A percentile compares a stretch with the other conserved stretches of the same genome.
Conservation (phyloP, 2,888 invertebrate species). For the Catocala fraxini region DNA sequence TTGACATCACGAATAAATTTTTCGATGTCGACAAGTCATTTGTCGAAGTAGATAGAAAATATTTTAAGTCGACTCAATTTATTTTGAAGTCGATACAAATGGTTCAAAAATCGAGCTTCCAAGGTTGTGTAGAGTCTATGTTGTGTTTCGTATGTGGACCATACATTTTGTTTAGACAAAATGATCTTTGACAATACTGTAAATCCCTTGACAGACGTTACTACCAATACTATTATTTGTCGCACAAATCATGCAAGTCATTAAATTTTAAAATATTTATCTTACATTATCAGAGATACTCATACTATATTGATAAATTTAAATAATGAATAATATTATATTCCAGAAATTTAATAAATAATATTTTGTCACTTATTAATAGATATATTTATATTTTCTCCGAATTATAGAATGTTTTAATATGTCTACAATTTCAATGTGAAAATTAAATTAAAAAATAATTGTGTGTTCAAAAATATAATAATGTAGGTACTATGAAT, state of each 20-base stretch:
- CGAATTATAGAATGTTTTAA: conserved; percentile 73
- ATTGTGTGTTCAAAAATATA: conserved; percentile 77
- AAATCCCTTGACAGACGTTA: conserved; percentile 77
- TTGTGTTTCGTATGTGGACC: conserved; percentile 68
- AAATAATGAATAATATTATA: conserved; percentile 70
- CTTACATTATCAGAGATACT: conserved; percentile 64
- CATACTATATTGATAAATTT: conserved; percentile 63
- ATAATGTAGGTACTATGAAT: conserved; percentile 70
- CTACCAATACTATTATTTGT: conserved; percentile 63
- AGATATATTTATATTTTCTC: conserved; percentile 74
- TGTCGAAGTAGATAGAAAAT: conserved; percentile 34
- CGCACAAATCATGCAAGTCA: conserved; percentile 71
- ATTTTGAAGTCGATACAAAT: conserved; percentile 40
- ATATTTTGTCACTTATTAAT: conserved; percentile 65
- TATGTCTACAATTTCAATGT: conserved; percentile 81
- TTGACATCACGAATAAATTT: conserved; percentile 31
- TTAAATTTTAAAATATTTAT: conserved; percentile 58
- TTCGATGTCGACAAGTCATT: conserved; percentile 28
- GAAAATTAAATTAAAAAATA: conserved; percentile 64
- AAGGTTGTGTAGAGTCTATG: conserved; percentile 79
- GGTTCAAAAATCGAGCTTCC: conserved; percentile 72
- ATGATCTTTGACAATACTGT: conserved; percentile 80
- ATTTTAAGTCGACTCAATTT: conserved; percentile 12
- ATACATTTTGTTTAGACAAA: conserved; percentile 65
- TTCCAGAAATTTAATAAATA: conserved; percentile 71